Evolutionary conservation across 2,797 vertebrate species (phyloP).

Genomic region (Enteromius radiatus): DNA sequence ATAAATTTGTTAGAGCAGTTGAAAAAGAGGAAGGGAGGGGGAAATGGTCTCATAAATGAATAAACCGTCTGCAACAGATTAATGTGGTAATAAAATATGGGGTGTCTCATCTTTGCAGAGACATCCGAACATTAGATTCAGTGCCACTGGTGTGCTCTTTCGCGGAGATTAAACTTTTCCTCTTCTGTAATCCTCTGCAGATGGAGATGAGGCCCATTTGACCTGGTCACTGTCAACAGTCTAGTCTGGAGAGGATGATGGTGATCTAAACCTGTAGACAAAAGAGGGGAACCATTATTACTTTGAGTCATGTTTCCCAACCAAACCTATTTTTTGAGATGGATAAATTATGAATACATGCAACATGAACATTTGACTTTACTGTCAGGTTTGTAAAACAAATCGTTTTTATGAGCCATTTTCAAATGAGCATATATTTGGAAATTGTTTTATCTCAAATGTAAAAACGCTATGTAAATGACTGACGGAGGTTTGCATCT

Average conservation of each 20-base stretch:
- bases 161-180: slow-evolving; percentile 48
- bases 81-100: slow-evolving; percentile 67
- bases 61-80: slow-evolving; percentile 73
- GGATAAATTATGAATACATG: neutral
- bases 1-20: slow-evolving; percentile 64
- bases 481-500: neutral
- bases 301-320: neutral
- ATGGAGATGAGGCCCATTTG: slow-evolving; percentile 48
- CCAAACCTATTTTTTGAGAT: neutral
- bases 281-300: neutral
- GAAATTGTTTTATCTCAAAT: neutral
- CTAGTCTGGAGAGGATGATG: neutral
- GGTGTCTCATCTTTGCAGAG: slow-evolving; percentile 58
- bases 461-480: neutral
- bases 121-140: slow-evolving; percentile 64
- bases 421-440: neutral
- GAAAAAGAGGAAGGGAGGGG: slow-evolving; percentile 61
- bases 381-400: neutral
- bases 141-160: slow-evolving; percentile 14
- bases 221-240: slow-evolving; percentile 33
- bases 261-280: neutral
- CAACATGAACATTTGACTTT: too few relatives aligned
- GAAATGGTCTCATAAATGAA: slow-evolving; percentile 72
- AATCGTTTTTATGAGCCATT: neutral
- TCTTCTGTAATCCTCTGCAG: slow-evolving; percentile 54